phyloP scores from a whole-genome alignment of 2,113 vertebrate genomes.

The Oceanites oceanicus region DNA sequence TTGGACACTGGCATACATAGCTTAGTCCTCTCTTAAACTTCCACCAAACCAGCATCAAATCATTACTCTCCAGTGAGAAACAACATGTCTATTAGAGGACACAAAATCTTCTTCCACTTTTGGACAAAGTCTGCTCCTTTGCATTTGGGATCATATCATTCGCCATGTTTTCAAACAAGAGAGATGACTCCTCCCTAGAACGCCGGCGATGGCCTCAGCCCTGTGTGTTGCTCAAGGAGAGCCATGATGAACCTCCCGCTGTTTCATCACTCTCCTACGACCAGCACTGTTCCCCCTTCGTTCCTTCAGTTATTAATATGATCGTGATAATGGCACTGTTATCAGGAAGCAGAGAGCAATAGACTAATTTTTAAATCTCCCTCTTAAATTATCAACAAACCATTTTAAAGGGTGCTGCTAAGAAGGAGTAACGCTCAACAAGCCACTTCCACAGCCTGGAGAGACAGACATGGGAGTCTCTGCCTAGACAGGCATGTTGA shows the following conservation, averaged over 20 bases:
- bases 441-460: not conserved
- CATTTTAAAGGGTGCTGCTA: not conserved
- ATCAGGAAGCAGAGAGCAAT: not conserved
- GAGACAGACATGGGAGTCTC: not conserved
- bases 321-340: not conserved
- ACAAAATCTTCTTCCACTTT: not conserved
- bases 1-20: not conserved
- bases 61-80: not conserved
- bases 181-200: fast-evolving
- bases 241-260: not conserved
- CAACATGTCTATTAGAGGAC: not conserved
- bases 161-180: fast-evolving
- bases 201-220: not conserved
- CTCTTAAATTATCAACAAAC: not conserved
- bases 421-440: not conserved
- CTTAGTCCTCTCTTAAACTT: not conserved
- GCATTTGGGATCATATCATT: not conserved
- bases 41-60: not conserved
- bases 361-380: not conserved
- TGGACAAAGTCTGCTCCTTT: not conserved
- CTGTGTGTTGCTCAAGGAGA: not conserved
- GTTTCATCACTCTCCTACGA: not conserved
- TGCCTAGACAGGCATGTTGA: fast-evolving
- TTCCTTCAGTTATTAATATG: not conserved
- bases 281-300: fast-evolving